A percentile compares a stretch with the other conserved stretches of the same genome.
Conservation (phyloP, 1,140 invertebrate species). For the Drosophila sp. region DNA sequence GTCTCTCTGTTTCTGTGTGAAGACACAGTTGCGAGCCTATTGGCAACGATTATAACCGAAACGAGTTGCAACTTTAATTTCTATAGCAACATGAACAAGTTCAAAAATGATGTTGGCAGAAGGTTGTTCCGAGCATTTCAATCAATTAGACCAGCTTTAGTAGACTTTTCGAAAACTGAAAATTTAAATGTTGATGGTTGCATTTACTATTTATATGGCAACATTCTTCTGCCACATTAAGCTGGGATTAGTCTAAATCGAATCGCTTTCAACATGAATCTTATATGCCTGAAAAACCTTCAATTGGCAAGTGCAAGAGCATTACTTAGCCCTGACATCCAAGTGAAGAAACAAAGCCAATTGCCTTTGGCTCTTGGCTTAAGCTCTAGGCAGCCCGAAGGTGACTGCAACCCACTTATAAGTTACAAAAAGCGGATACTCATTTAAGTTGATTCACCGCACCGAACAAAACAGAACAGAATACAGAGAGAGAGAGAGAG, state of each 20-base stretch:
- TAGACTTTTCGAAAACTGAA: too few species aligned
- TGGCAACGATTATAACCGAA: not conserved
- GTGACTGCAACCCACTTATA: conserved; percentile 33
- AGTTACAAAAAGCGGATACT: conserved; percentile 71
- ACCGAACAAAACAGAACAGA: conserved; percentile 52
- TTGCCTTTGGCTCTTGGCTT: not conserved
- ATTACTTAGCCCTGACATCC: conserved; percentile 4
- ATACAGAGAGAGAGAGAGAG: conserved; percentile 12
- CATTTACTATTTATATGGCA: too few species aligned
- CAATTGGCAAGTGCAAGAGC: not conserved
- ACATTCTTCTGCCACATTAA: too few species aligned
- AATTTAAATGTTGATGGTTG: too few species aligned
- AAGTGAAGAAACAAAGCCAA: conserved; percentile 10
- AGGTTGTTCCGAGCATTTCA: not conserved
- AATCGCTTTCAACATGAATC: not conserved
- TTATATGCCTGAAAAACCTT: not conserved
- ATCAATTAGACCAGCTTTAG: not conserved
- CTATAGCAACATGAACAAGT: not conserved
- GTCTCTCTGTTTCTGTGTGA: not conserved
- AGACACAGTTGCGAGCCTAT: conserved; percentile 3
- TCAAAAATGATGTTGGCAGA: not conserved
- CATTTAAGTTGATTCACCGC: conserved; percentile 82
- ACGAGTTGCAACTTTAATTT: not conserved
- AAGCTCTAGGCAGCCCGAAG: conserved; percentile 21
- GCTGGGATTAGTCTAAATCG: not conserved